phyloP scores from a whole-genome alignment of 1,140 invertebrate species.

The Pentalonia nigronervosa region DNA sequence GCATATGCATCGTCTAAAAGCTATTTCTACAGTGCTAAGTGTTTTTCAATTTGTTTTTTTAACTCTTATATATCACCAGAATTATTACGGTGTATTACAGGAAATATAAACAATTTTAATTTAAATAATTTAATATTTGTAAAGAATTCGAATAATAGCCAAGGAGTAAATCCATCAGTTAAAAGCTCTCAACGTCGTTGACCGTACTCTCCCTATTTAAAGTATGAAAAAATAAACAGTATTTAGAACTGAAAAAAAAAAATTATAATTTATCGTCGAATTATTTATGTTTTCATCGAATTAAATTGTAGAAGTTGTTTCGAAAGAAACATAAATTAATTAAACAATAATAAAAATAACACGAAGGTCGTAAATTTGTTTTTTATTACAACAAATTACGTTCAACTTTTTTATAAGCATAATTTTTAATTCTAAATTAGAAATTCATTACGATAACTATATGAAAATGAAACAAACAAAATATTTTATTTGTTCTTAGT shows the following conservation, averaged over 20 bases:
- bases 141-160: background rate
- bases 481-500: background rate
- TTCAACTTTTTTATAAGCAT: background rate
- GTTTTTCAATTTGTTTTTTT: too few relatives aligned
- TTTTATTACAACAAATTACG: background rate
- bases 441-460: constrained; percentile 12
- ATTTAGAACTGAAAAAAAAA: background rate
- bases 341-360: background rate
- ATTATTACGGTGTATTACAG: too few relatives aligned
- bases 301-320: constrained; percentile 12
- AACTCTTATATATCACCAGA: too few relatives aligned
- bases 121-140: background rate
- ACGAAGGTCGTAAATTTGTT: background rate
- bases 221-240: background rate
- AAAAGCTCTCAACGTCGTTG: background rate
- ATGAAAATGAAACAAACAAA: background rate
- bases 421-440: constrained; percentile 7
- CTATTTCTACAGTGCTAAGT: too few relatives aligned
- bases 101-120: background rate
- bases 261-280: background rate
- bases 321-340: background rate
- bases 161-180: background rate
- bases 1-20: too few relatives aligned
- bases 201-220: background rate
- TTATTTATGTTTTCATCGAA: constrained; percentile 5